Percentiles rank a stretch among this genome's conserved stretches.
These are phyloP conservation scores for Cataglyphis rosenhaueri DNA, from an alignment of 2,888 invertebrate genomes.

Conservation along the genomic window DNA sequence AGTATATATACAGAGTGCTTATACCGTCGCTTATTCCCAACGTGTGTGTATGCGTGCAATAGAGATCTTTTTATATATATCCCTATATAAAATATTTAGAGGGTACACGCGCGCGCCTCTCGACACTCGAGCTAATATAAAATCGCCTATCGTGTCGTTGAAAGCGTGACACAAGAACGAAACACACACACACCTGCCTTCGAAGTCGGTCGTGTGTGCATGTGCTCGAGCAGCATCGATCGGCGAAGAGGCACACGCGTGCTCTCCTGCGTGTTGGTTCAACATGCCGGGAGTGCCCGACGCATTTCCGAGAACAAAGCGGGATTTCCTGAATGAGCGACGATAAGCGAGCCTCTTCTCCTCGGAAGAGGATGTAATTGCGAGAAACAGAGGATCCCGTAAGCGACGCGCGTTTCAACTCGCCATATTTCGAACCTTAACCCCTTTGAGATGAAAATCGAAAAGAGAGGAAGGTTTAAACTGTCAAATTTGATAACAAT, in stretches of 20 bases:
- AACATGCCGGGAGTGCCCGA: slow-evolving; percentile 39
- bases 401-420: background rate
- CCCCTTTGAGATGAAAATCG: background rate
- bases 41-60: background rate
- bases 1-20: background rate
- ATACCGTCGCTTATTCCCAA: background rate
- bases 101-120: background rate
- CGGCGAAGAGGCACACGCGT: slow-evolving; percentile 15
- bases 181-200: slow-evolving; percentile 4
- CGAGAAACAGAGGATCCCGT: background rate
- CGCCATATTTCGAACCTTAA: slow-evolving; percentile 44
- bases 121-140: slow-evolving; percentile 5
- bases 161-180: slow-evolving; percentile 9
- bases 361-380: background rate
- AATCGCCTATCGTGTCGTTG: slow-evolving; percentile 16
- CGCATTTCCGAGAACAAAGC: slow-evolving; percentile 44
- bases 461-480: background rate
- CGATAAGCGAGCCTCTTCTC: background rate
- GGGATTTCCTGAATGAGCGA: slow-evolving; percentile 32
- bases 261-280: background rate
- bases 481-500: background rate
- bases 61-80: background rate
- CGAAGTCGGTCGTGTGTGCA: slow-evolving; percentile 46
- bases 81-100: background rate
- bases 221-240: slow-evolving; percentile 43